Conservation (phyloP, 1,140 invertebrate species). For the Lineus longissimus region DNA sequence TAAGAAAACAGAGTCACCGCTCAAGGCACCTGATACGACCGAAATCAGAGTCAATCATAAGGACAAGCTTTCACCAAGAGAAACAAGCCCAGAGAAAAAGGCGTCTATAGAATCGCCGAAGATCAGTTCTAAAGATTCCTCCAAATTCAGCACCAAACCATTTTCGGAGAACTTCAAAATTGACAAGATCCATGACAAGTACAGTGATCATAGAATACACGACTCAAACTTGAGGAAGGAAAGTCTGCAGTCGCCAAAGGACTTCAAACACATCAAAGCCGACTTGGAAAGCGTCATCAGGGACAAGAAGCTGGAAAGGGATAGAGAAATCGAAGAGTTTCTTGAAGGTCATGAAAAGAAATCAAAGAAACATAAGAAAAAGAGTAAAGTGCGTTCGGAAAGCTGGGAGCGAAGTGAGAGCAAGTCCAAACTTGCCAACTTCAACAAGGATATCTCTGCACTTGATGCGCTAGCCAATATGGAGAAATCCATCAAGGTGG, state of each 20-base stretch:
- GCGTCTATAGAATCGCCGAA: background rate
- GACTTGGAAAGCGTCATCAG: conserved; percentile 6
- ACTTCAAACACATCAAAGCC: background rate
- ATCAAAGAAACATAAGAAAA: conserved; percentile 18
- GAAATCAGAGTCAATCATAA: background rate
- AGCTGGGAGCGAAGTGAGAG: background rate
- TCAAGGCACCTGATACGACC: background rate
- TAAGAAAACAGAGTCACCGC: background rate
- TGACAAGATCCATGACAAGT: background rate
- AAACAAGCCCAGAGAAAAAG: background rate
- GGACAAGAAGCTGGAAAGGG: conserved; percentile 8
- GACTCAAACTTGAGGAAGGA: background rate
- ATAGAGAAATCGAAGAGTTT: conserved; percentile 4
- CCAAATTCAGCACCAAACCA: background rate
- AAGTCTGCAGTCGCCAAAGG: background rate
- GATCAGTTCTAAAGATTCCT: background rate
- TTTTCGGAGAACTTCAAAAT: background rate
- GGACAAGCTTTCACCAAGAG: background rate
- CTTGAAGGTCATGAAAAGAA: conserved; percentile 6
- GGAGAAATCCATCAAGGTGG: too few relatives aligned
- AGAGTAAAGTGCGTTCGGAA: conserved; percentile 9
- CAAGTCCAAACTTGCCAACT: too few relatives aligned
- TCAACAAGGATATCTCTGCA: too few relatives aligned
- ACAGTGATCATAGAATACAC: background rate
- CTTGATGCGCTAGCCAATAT: too few relatives aligned